Percentiles rank a stretch among this genome's conserved stretches.
Evolutionary conservation across 53 echinoderm and acorn worm species (phyloP).

Genomic region (Echinarachnius parma): DNA sequence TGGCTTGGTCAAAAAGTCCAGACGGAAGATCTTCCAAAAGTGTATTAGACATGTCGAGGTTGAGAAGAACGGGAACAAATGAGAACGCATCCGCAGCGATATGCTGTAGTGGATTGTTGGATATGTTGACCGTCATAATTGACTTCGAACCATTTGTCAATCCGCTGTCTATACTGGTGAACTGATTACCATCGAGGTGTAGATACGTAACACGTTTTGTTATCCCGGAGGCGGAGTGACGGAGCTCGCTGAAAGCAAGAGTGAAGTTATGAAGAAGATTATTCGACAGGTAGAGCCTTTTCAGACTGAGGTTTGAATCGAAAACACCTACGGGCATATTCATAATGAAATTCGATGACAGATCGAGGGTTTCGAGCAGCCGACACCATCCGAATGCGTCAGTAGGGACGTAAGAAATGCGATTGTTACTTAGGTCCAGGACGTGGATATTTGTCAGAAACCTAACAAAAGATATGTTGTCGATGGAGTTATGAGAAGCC

Average conservation of each 20-base stretch:
- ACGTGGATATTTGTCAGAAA: not conserved
- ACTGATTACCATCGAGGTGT: conserved; percentile 18
- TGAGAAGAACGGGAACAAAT: not conserved
- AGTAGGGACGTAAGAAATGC: not conserved
- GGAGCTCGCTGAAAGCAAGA: conserved; percentile 1
- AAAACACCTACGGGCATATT: not conserved
- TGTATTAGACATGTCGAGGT: conserved; percentile 1
- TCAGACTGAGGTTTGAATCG: not conserved
- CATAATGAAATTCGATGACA: conserved; percentile 6
- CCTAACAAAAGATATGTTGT: conserved; percentile 12
- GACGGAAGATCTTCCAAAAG: not conserved
- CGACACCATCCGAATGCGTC: not conserved
- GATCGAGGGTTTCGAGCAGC: not conserved
- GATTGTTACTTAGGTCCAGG: not conserved
- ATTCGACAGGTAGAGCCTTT: not conserved
- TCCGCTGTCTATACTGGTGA: not conserved
- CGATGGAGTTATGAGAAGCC: not conserved
- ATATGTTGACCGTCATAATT: not conserved
- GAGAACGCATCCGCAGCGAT: not conserved
- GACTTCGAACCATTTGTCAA: not conserved
- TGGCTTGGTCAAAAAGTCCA: not conserved
- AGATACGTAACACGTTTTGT: not conserved
- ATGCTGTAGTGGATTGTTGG: conserved; percentile 1
- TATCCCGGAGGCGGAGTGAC: too few species aligned
- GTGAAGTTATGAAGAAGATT: not conserved